Conservation (phyloP, 2,113 vertebrate species). For the Melanostigma gelatinosum region DNA sequence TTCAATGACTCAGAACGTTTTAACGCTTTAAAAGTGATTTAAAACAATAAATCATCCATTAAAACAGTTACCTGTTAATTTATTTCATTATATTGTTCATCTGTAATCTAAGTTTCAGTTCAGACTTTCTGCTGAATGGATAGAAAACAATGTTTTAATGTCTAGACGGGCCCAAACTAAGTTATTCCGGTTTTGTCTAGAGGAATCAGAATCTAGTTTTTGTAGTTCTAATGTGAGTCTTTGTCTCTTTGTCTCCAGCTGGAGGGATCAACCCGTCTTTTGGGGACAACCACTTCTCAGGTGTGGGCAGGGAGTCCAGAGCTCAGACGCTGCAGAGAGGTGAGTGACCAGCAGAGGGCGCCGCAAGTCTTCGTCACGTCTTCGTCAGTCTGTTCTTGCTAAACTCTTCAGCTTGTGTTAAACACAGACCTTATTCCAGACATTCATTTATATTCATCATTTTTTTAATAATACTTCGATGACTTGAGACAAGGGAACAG, state of each 20-base stretch:
- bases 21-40: too few relatives aligned
- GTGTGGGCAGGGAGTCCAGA: slow-evolving; percentile 90
- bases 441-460: too few relatives aligned
- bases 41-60: background rate
- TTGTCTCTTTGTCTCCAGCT: slow-evolving; percentile 69
- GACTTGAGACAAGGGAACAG: too few relatives aligned
- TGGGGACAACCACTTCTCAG: slow-evolving; percentile 87
- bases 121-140: background rate
- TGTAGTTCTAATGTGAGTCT: background rate
- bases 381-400: too few relatives aligned
- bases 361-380: background rate
- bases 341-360: slow-evolving; percentile 77
- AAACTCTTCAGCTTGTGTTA: too few relatives aligned
- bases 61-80: background rate
- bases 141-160: too few relatives aligned
- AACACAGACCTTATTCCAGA: too few relatives aligned
- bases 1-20: background rate
- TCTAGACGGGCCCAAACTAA: background rate
- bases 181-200: background rate
- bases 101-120: background rate
- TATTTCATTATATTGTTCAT: background rate
- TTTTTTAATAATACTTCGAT: too few relatives aligned
- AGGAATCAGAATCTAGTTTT: too few relatives aligned
- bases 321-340: slow-evolving; percentile 94
- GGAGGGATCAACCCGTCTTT: slow-evolving; percentile 84